Evolutionary conservation across 2,113 vertebrate genomes (phyloP), one percentile per base, ranked within the genome.

Genomic region (Lates calcarifer): DNA sequence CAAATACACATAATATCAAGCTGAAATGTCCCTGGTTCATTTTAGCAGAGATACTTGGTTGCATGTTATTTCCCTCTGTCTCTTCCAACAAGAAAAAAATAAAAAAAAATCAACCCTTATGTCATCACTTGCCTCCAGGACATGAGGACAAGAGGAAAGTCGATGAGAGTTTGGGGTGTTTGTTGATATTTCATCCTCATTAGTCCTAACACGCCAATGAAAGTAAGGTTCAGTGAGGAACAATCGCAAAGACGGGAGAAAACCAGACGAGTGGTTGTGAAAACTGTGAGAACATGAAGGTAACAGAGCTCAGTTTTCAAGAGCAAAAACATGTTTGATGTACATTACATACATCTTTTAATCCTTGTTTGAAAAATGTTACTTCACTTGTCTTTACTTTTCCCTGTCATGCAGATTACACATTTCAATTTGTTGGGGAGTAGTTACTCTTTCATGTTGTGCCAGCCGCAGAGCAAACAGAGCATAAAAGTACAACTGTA

Each of bases 181-280:
- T 76, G 57, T 51, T 71, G 71, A 66, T 71, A 71, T 87, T 85
- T 84, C 13, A 6, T 70, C 55, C 60, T 68, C 55, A 79, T 83
- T 81, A 67, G 33, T 69, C 35, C 12, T 4, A 57, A 57, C 51
- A 66, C 2, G 55, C 68, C 76, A 60, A 77, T 47, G 2, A 37
- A 24, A 53, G 51, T 49, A 60, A 0, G 55, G 55, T 45, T 85
- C 62, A 85, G 3, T 75, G 58, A 37, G 29, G 65, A 65, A 69
- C 17, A 18, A 83, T 33, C 24, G 72, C 22, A 57, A 39, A 66
- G 11, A 35, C 24, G 18, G 64, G 10, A 17, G 20, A 77, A 51
- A 5, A 5, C 1, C 24, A 49, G 24, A 26, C 33, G 58, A 58
- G 41, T 20, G 2, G 20, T 15, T 29, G 18, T 15, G 37, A 71